These are phyloP conservation scores for Falco rusticolus DNA, from an alignment of 2,797 vertebrate species.

Conservation along the genomic window DNA sequence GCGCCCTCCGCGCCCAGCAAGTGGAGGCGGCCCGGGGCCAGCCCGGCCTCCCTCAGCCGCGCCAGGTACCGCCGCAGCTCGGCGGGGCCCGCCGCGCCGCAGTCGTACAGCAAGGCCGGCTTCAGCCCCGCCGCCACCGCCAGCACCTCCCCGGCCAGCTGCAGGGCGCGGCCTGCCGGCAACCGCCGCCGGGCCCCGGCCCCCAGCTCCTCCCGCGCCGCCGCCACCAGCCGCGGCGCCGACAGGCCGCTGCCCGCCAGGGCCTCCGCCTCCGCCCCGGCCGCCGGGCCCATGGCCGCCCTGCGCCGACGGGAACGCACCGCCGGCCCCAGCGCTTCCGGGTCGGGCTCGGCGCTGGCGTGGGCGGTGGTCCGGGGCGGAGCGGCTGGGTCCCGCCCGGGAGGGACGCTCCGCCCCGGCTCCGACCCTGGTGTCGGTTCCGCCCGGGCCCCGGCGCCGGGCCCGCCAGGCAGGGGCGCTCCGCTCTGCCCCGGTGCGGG, in stretches of 20 bases:
- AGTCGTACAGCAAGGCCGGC: too few relatives aligned
- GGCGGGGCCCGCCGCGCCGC: too few relatives aligned
- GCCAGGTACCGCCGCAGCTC: conserved; percentile 82
- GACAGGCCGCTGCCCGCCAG: not conserved
- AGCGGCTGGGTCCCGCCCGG: not conserved
- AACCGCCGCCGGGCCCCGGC: not conserved
- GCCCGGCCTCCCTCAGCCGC: conserved; percentile 73
- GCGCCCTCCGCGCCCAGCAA: conserved; percentile 79
- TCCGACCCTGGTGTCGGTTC: not conserved
- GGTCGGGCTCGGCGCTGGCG: not conserved
- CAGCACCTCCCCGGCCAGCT: too few relatives aligned
- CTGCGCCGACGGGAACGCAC: fast-evolving
- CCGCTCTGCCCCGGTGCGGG: not conserved
- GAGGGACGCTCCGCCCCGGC: not conserved
- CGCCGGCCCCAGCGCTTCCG: not conserved
- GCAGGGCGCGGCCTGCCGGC: too few relatives aligned
- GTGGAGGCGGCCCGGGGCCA: conserved; percentile 75
- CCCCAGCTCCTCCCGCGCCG: conserved; percentile 63
- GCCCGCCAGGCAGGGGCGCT: not conserved
- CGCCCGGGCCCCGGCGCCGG: too few relatives aligned
- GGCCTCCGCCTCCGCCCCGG: too few relatives aligned
- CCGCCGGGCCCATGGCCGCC: not conserved
- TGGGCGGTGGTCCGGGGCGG: not conserved
- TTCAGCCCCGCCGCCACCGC: too few relatives aligned
- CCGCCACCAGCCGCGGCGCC: conserved; percentile 72